Percentiles rank a stretch among this genome's conserved stretches.
Conservation (phyloP, 2,797 vertebrate genomes). For the Betta splendens region DNA sequence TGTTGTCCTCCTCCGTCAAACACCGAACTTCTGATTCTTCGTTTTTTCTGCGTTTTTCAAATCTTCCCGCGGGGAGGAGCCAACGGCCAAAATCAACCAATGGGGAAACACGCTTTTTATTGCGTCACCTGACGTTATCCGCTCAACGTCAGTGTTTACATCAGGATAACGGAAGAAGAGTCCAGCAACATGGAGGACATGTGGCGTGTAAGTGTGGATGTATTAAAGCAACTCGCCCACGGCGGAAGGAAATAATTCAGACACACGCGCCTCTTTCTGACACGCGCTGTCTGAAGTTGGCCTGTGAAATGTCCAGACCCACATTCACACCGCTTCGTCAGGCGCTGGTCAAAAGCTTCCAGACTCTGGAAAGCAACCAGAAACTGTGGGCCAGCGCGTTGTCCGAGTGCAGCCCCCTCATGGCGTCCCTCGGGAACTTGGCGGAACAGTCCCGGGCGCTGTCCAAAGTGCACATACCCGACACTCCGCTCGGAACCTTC, state of each 20-base stretch:
- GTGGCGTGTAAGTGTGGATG: no score
- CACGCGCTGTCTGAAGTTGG: background rate
- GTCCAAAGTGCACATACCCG: constrained; percentile 65
- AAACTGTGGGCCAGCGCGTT: constrained; percentile 72
- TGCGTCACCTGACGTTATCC: background rate
- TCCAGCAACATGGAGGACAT: constrained; percentile 29
- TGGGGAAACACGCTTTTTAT: background rate
- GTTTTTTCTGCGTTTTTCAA: constrained; percentile 72
- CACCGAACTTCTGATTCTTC: background rate
- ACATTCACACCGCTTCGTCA: constrained; percentile 68
- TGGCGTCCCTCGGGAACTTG: constrained; percentile 84
- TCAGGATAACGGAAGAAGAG: constrained; percentile 46
- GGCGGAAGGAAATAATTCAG: background rate
- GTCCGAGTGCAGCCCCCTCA: constrained; percentile 77
- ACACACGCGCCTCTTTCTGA: background rate
- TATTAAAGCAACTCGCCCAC: no score
- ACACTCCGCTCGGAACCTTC: constrained; percentile 80
- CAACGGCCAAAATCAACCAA: constrained; percentile 32
- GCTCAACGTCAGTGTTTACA: constrained; percentile 31
- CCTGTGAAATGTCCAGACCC: constrained; percentile 71
- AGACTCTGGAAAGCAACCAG: constrained; percentile 71
- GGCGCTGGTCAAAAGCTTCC: constrained; percentile 79
- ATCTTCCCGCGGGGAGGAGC: constrained; percentile 46
- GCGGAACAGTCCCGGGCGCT: constrained; percentile 82
- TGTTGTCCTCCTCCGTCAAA: background rate